A percentile compares a stretch with the other conserved stretches of the same genome.
Evolutionary conservation across 2,797 vertebrate genomes (phyloP).

Genomic region (Phalanger gymnotis): DNA sequence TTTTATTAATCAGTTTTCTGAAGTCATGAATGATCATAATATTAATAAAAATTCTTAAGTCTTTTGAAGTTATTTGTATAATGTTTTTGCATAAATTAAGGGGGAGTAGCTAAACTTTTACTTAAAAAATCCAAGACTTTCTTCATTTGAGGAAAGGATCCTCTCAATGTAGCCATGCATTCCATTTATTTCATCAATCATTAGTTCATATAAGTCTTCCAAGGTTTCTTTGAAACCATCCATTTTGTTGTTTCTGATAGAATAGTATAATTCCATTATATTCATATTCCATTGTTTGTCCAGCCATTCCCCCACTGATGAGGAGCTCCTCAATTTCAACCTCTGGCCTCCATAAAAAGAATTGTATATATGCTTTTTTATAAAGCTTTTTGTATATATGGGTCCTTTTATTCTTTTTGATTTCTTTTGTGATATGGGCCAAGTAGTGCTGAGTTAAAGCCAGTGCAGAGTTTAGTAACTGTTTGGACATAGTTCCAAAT

Average conservation of each 20-base stretch:
- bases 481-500: not conserved
- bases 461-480: not conserved
- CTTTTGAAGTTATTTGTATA: not conserved
- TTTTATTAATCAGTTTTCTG: not conserved
- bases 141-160: conserved; percentile 1
- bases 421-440: not conserved
- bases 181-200: not conserved
- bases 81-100: conserved; percentile 25
- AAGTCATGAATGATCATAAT: not conserved
- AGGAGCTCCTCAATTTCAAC: not conserved
- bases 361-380: no score
- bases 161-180: conserved; percentile 53
- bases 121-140: conserved; percentile 31
- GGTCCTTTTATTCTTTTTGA: not conserved
- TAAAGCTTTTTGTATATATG: not conserved
- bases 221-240: not conserved
- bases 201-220: not conserved
- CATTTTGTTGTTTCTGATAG: not conserved
- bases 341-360: not conserved
- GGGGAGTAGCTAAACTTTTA: conserved; percentile 31
- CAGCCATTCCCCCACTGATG: not conserved
- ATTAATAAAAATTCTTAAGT: not conserved
- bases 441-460: not conserved
- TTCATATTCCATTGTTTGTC: not conserved
- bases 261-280: not conserved